Conservation (phyloP, 2,113 vertebrate species). For the Coptodon bakossiorum region DNA sequence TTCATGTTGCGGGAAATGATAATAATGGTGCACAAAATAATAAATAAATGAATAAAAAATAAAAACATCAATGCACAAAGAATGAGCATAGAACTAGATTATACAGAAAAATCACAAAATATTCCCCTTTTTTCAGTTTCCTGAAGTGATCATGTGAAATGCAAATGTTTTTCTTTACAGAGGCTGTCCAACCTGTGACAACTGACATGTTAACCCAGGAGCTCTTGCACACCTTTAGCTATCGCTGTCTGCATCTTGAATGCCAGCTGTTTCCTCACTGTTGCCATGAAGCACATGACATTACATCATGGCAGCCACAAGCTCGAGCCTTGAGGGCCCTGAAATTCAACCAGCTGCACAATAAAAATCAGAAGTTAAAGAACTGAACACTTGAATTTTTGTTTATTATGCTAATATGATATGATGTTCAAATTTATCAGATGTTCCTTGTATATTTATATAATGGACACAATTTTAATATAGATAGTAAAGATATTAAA, state of each 20-base stretch:
- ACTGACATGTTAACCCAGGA: not conserved
- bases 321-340: slow-evolving; percentile 5
- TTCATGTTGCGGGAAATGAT: not conserved
- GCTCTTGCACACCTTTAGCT: not conserved
- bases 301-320: slow-evolving; percentile 42
- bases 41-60: not conserved
- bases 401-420: not conserved
- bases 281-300: slow-evolving; percentile 4
- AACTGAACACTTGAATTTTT: slow-evolving; percentile 30
- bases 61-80: not conserved
- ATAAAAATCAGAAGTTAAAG: slow-evolving; percentile 50
- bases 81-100: not conserved
- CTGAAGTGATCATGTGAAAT: not conserved
- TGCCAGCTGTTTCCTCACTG: slow-evolving; percentile 7
- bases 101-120: not conserved
- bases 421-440: not conserved
- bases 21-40: not conserved
- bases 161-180: not conserved
- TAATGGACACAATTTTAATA: not conserved
- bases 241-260: not conserved
- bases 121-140: not conserved
- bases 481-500: not conserved
- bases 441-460: not conserved
- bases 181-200: not conserved
- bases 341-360: slow-evolving; percentile 52